Conservation (phyloP, 2,797 vertebrate species). For the Phoeniculus purpureus region DNA sequence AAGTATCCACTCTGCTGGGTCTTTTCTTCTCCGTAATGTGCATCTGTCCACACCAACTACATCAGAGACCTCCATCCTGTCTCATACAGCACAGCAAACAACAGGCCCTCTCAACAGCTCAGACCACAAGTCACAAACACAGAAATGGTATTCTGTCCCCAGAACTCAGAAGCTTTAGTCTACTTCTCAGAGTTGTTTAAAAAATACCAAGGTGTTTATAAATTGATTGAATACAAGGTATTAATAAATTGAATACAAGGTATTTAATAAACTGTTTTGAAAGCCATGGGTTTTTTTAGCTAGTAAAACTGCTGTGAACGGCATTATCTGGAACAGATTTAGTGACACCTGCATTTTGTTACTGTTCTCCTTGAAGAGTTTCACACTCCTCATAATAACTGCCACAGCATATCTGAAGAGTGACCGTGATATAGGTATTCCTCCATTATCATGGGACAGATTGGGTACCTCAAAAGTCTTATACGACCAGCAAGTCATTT, state of each 20-base stretch:
- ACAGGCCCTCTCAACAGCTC: not conserved
- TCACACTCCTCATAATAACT: not conserved
- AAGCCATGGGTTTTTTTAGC: not conserved
- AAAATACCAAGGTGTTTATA: constrained; percentile 1
- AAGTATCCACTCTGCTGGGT: not conserved
- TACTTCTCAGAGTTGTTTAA: not conserved
- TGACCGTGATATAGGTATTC: not conserved
- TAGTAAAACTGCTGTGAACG: not conserved
- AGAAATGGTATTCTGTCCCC: not conserved
- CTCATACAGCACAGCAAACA: not conserved
- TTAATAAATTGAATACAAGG: not conserved
- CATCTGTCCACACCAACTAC: not conserved
- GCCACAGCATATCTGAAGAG: not conserved
- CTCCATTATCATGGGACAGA: not conserved
- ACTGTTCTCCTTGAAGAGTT: not conserved
- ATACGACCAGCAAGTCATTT: not conserved
- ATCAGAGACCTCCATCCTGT: not conserved
- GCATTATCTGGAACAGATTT: not conserved
- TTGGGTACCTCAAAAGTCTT: not conserved
- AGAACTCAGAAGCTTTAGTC: not conserved
- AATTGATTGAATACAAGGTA: not conserved
- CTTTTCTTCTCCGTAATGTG: not conserved
- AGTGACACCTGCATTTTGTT: not conserved
- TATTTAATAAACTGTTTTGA: not conserved
- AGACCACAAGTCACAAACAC: not conserved